These are phyloP conservation scores for Neoscelio sp. DNA, from an alignment of 2,888 invertebrate species.

Conservation along the genomic window DNA sequence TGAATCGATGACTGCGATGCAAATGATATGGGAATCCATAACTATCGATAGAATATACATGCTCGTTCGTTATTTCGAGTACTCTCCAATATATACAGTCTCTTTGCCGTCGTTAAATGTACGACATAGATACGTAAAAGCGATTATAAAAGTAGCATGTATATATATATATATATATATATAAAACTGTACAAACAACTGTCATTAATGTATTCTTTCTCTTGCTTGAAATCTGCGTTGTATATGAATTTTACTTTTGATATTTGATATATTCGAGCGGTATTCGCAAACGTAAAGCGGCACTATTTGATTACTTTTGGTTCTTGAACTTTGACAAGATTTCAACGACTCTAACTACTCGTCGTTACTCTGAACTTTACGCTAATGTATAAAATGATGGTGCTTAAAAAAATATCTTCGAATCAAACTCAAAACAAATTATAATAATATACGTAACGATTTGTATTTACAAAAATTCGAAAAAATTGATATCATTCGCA, in stretches of 20 bases:
- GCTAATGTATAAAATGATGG: constrained; percentile 40
- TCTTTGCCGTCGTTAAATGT: constrained; percentile 24
- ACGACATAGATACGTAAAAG: constrained; percentile 26
- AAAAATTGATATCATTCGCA: constrained; percentile 66
- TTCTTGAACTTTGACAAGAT: too few species aligned
- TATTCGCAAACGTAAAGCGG: constrained; percentile 69
- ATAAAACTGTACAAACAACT: constrained; percentile 53
- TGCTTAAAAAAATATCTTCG: constrained; percentile 35
- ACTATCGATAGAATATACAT: constrained; percentile 57
- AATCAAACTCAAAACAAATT: constrained; percentile 41
- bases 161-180: constrained; percentile 11
- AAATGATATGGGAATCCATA: constrained; percentile 69
- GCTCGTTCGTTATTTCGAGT: constrained; percentile 35
- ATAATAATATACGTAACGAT: constrained; percentile 42
- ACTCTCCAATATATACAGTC: constrained; percentile 45
- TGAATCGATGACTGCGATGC: constrained; percentile 71
- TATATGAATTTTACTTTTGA: constrained; percentile 33
- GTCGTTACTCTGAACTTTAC: constrained; percentile 22
- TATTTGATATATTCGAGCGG: constrained; percentile 12
- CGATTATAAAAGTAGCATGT: constrained; percentile 12
- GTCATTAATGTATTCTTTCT: constrained; percentile 20
- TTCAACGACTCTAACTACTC: constrained; percentile 49
- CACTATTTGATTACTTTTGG: constrained; percentile 48
- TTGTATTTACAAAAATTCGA: constrained; percentile 58
- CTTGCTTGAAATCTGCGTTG: constrained; percentile 17